A percentile compares a stretch with the other conserved stretches of the same genome.
These are phyloP conservation scores for Brachylomia viminalis DNA, from an alignment of 2,888 invertebrate genomes.

Conservation along the genomic window DNA sequence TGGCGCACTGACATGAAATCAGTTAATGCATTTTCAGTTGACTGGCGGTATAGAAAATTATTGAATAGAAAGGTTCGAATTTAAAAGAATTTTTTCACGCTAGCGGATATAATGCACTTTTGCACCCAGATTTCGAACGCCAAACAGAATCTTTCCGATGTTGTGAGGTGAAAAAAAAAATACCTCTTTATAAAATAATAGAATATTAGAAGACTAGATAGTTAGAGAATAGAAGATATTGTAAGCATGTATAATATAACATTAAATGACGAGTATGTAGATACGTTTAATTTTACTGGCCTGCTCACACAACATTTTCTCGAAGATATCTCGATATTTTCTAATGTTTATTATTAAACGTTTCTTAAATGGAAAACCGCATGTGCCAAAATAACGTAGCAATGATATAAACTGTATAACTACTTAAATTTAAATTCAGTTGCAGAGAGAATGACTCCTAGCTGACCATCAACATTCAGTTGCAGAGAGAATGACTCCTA, in stretches of 20 bases:
- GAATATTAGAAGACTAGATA: background rate
- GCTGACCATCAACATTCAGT: background rate
- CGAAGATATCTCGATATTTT: conserved; percentile 8
- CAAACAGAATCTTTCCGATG: too few species aligned
- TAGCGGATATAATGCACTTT: too few species aligned
- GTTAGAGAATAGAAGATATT: background rate
- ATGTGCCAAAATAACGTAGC: background rate
- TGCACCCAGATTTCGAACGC: too few species aligned
- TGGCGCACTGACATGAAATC: too few species aligned
- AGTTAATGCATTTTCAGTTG: too few species aligned
- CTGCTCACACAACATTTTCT: background rate
- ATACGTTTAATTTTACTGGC: background rate
- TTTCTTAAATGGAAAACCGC: conserved; percentile 6
- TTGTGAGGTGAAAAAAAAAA: too few species aligned
- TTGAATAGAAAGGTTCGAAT: too few species aligned
- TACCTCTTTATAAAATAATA: background rate
- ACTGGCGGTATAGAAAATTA: too few species aligned
- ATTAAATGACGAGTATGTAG: background rate
- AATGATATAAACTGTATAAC: background rate
- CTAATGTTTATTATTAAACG: conserved; percentile 1
- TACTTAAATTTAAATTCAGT: conserved; percentile 14
- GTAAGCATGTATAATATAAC: background rate
- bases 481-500: background rate
- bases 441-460: background rate
- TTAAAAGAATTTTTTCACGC: too few species aligned